A percentile compares a stretch with the other conserved stretches of the same genome.
phyloP scores from a whole-genome alignment of 2,113 vertebrate genomes.

The Ceyx melanurus region DNA sequence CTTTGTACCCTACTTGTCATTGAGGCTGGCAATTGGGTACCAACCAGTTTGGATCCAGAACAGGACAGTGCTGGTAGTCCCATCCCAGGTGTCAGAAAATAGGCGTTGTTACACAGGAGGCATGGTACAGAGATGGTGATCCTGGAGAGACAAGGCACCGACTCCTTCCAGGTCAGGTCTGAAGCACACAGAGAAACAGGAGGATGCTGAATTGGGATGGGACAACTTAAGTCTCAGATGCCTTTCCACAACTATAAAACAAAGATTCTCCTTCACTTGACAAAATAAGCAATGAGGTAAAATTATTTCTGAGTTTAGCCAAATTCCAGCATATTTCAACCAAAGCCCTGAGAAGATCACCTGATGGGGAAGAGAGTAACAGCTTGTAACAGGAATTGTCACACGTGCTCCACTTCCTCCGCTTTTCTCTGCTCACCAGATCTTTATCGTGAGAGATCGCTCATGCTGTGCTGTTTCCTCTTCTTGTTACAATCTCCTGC shows the following conservation, averaged over 20 bases:
- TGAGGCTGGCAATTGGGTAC: not conserved
- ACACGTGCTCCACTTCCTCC: constrained; percentile 69
- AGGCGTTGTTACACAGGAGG: rapidly evolving
- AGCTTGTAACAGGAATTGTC: constrained; percentile 65
- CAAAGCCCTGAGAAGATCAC: constrained; percentile 24
- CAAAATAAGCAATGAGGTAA: not conserved
- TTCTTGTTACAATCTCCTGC: constrained; percentile 66
- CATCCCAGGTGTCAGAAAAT: not conserved
- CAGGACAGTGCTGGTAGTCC: not conserved
- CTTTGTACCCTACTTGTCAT: not conserved
- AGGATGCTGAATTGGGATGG: not conserved
- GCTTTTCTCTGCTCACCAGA: constrained; percentile 65
- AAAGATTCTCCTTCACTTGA: rapidly evolving
- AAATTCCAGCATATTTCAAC: not conserved
- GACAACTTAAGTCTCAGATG: not conserved
- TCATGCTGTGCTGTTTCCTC: constrained; percentile 70
- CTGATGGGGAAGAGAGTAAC: constrained; percentile 23
- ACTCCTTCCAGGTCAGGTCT: not conserved
- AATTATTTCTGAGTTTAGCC: not conserved
- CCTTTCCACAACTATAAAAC: not conserved
- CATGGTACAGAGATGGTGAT: rapidly evolving
- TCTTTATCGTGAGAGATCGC: constrained; percentile 70
- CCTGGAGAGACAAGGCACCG: rapidly evolving
- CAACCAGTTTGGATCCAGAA: not conserved
- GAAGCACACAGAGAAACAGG: not conserved